Evolutionary conservation across 2,797 vertebrate species (phyloP).

Genomic region (Bryconaethiops microstoma): DNA sequence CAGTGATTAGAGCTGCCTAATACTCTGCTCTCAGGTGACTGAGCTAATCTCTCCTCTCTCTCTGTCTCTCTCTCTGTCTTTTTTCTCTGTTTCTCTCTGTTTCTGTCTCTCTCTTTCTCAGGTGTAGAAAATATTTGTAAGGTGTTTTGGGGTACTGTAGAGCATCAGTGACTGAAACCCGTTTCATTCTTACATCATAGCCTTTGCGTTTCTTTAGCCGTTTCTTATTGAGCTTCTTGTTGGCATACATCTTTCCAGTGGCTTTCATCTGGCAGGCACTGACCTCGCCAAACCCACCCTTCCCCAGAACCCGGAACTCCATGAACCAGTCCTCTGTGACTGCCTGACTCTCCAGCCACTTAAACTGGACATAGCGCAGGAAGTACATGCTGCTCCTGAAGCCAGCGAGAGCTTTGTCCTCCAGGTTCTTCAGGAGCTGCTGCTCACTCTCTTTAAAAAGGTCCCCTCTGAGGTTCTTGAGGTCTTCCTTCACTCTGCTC

Average conservation of each 20-base stretch:
- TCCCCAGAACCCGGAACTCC: constrained; percentile 81
- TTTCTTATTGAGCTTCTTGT: constrained; percentile 83
- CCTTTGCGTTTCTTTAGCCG: constrained; percentile 81
- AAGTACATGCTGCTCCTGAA: constrained; percentile 80
- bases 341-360: constrained; percentile 77
- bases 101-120: background rate
- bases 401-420: constrained; percentile 57
- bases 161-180: too few relatives aligned
- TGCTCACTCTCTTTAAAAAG: constrained; percentile 78
- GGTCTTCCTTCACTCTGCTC: constrained; percentile 75
- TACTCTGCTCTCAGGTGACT: constrained; percentile 53
- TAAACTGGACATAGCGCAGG: constrained; percentile 78
- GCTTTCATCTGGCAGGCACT: constrained; percentile 79
- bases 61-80: constrained; percentile 15
- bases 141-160: too few relatives aligned
- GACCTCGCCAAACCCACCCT: constrained; percentile 80
- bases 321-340: constrained; percentile 80
- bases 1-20: constrained; percentile 58
- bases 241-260: constrained; percentile 83
- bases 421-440: constrained; percentile 75
- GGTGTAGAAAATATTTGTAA: too few relatives aligned
- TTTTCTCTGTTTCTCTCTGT: background rate
- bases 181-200: constrained; percentile 69
- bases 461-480: constrained; percentile 69
- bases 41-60: constrained; percentile 40